Base-by-base conservation (phyloP, 2,797 vertebrate genomes). In the Sebastes steindachneri region DNA sequence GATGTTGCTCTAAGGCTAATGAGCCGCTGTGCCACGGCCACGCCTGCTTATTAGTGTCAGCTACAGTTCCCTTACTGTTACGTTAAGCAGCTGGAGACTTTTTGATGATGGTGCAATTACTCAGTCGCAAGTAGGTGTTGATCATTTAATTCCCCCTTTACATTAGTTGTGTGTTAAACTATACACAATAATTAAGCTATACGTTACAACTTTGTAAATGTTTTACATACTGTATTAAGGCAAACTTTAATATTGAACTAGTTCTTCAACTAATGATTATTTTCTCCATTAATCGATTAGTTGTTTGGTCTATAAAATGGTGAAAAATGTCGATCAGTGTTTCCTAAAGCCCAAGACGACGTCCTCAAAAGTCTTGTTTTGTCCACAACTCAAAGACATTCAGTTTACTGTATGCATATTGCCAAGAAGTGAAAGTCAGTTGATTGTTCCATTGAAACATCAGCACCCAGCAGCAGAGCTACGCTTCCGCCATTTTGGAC, bases 31-130 rank as follows among this genome's bases (percentile, higher is more conserved):
- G 51, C 25, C 62, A 23, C 68, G 29, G 62, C 35, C 65, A 19
- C 19, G 28, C 45, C 67, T 82, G 75, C 78, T 77, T 84, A 84
- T 84, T 88, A 82, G 63, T 51, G 65, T 80, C 76, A 80, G 75
- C 70, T 79, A 78, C 54, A 89, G 75, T 65, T 83, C 73, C 81
- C 67, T 35, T 26, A 67, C 67, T 83, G 62, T 21, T 68, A 19
- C 76, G 73, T 21, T 68, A 19, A 78, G 75, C 33, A 31, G 64
- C 68, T 41, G 17, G 68, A 85, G 69, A 70, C 26, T 17, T 69
- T 71, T 60, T 79, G 54, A 81, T 77, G 80, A 80, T 35, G 15
- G 62, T 77, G 60, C 76, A 75, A 55, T 78, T 75, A 76, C 31
- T 75, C 69, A 57, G 41, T 73, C 14, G 1, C 3, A 4, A 69